Base-by-base conservation (phyloP, 1,140 invertebrate genomes). In the Venustaconcha ellipsiformis region DNA sequence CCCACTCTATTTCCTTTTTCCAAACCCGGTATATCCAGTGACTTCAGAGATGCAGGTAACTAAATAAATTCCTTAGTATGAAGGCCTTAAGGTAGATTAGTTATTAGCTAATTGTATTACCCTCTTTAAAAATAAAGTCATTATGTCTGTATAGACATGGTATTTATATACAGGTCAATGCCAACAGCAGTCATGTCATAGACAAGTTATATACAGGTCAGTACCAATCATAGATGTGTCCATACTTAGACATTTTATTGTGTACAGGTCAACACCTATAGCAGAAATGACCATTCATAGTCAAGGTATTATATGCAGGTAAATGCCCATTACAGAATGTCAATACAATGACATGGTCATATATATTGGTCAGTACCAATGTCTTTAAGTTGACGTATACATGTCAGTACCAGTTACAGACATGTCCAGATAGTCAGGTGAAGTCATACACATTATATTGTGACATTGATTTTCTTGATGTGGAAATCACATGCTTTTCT, bases 111-210 rank as follows among this genome's bases (percentile, higher is more conserved):
- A 30, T 30, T 30, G 26, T 30, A 4, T 30, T 30, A 30, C 26
- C 26, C 26, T 30, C 26, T 30, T 30, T 30, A 30, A 30, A 30
- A 30, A 30, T 99, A 76, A 99, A 98, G 56, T 91, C 99, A 77
- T 97, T 99, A 91, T 99, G 99, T 92, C 92, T 99, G 75, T 99
- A 99, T 90, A 93, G 93, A 84, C 93, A 99, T 92, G 97, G 98
- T 67, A 98, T 99, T n/a, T 75, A 97, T 99, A 86, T 99, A 99
- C 92, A 94, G 94, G 93, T 94, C 85, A 81, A 82, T 71, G 18
- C 26, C 59, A 3, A 17, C 20, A 60, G 59, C 59, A 60, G 15
- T 60, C 15, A 60, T 60, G 59, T 60, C 59, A 3, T 60, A 60
- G 20, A 60, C 15, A 20, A 3, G 20, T 60, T 18, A 60, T 60